Percentiles rank a stretch among this genome's conserved stretches.
phyloP scores from a whole-genome alignment of 92 coral and sea anemone genomes.

The Epizoanthus ramosus region DNA sequence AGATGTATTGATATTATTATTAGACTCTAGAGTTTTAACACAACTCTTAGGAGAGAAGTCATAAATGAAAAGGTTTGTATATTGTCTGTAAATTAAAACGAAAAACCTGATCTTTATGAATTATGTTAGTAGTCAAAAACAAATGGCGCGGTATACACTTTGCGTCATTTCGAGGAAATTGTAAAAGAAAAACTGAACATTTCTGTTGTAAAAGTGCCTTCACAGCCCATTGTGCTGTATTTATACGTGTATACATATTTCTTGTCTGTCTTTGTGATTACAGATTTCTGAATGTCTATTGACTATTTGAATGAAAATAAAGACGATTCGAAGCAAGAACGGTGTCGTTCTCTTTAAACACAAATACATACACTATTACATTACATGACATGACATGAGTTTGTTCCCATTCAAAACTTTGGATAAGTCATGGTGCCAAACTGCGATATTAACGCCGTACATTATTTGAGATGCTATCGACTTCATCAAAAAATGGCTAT shows the following conservation, averaged over 20 bases:
- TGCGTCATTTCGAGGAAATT: not conserved
- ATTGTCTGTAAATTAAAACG: slow-evolving; percentile 26
- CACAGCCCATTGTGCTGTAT: too few relatives aligned
- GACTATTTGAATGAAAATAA: slow-evolving; percentile 28
- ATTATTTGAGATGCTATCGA: not conserved
- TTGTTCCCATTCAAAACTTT: not conserved
- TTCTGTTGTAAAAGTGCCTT: slow-evolving; percentile 1
- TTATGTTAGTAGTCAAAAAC: not conserved
- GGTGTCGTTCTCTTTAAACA: not conserved
- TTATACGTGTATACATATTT: not conserved
- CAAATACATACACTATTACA: too few relatives aligned
- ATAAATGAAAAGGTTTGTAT: slow-evolving; percentile 1
- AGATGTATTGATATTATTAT: not conserved
- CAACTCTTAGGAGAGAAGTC: slow-evolving; percentile 5
- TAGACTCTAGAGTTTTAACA: slow-evolving; percentile 7
- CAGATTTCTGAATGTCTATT: slow-evolving; percentile 6
- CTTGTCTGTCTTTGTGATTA: slow-evolving; percentile 19
- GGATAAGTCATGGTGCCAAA: not conserved
- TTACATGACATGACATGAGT: too few relatives aligned
- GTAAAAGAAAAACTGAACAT: not conserved
- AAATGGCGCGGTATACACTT: not conserved
- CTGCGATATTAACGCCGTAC: not conserved
- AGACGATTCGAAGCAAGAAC: not conserved
- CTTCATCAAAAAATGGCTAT: not conserved
- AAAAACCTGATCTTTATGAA: not conserved